A percentile compares a stretch with the other conserved stretches of the same genome.
These are phyloP conservation scores for Stegastes partitus DNA, from an alignment of 2,113 vertebrate species.

Conservation along the genomic window DNA sequence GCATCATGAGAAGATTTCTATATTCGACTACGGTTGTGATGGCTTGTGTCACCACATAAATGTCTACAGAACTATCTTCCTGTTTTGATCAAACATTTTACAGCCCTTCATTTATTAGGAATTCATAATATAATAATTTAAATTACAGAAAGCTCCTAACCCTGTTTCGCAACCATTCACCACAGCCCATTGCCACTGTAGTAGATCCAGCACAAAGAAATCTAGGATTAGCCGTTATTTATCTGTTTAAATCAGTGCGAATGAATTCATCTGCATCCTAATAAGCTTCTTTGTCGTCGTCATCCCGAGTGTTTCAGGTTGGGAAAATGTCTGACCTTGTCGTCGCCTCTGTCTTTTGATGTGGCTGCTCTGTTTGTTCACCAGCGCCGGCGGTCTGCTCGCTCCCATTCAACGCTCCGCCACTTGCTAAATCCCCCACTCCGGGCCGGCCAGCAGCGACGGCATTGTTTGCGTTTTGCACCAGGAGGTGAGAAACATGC, in stretches of 20 bases:
- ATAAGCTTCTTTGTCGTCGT: neutral
- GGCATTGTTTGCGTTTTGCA: conserved; percentile 72
- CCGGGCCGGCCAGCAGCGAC: conserved; percentile 32
- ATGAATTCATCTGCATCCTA: neutral
- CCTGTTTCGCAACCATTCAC: too few relatives aligned
- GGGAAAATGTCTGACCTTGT: conserved; percentile 62
- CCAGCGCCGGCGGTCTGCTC: conserved; percentile 80
- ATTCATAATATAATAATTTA: too few relatives aligned
- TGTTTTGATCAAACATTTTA: too few relatives aligned
- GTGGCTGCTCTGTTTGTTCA: conserved; percentile 80
- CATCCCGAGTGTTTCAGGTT: conserved; percentile 23
- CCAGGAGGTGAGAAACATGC: conserved; percentile 73
- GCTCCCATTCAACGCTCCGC: conserved; percentile 73
- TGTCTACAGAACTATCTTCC: too few relatives aligned
- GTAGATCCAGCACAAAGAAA: neutral
- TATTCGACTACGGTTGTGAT: too few relatives aligned
- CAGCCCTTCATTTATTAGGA: too few relatives aligned
- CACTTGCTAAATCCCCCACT: conserved; percentile 72
- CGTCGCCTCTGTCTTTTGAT: conserved; percentile 69
- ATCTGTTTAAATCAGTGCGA: conserved; percentile 1
- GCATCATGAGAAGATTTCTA: too few relatives aligned
- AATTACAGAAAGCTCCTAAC: too few relatives aligned
- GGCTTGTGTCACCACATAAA: too few relatives aligned
- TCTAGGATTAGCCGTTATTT: neutral
- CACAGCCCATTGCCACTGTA: too few relatives aligned